Evolutionary conservation across 64 coral and sea anemone genomes (phyloP).

Genomic region (Pocillopora verrucosa): DNA sequence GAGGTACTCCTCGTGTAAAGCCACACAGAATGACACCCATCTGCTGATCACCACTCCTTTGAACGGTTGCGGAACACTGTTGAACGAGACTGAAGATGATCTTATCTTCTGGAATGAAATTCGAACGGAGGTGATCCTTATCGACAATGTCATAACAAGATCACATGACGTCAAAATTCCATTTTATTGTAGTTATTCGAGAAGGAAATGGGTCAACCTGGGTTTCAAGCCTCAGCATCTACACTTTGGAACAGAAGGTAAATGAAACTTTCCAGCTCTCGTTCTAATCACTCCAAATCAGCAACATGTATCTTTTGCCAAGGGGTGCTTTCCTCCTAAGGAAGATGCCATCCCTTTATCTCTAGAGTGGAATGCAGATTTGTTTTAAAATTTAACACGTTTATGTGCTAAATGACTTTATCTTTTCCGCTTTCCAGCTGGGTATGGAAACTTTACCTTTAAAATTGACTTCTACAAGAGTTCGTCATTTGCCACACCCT

Average conservation of each 20-base stretch:
- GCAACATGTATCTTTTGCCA: not conserved
- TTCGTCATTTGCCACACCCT: not conserved
- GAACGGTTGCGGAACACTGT: conserved; percentile 59
- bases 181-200: conserved; percentile 73
- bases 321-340: not conserved
- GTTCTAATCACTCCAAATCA: not conserved
- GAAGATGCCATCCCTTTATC: not conserved
- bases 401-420: not conserved
- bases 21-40: conserved; percentile 49
- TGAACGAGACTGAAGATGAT: conserved; percentile 54
- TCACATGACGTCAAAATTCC: conserved; percentile 46
- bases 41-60: conserved; percentile 46
- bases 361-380: not conserved
- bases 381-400: not conserved
- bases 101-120: conserved; percentile 64
- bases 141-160: conserved; percentile 52
- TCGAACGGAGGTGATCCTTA: conserved; percentile 4
- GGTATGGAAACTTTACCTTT: conserved; percentile 34
- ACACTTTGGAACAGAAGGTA: not conserved
- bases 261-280: not conserved
- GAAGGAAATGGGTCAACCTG: not conserved
- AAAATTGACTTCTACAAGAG: conserved; percentile 34
- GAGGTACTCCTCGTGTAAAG: conserved; percentile 32
- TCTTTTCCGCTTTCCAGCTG: not conserved
- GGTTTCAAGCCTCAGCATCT: not conserved